phyloP scores from a whole-genome alignment of 2,888 invertebrate species.

The Eupsilia transversa region DNA sequence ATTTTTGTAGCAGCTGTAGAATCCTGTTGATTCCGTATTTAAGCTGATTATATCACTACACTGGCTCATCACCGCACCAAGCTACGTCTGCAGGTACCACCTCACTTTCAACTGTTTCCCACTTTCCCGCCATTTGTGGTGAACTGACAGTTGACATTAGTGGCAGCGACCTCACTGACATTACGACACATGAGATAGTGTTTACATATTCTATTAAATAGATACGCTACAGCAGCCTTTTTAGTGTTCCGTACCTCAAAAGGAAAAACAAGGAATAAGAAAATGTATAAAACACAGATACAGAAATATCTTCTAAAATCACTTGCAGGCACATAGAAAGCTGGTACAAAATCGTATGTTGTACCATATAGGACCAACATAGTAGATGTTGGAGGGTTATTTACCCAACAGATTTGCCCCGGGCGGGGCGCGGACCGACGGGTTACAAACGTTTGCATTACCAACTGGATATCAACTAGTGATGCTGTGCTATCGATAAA shows the following conservation, averaged over 20 bases:
- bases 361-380: slow-evolving; percentile 50
- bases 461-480: slow-evolving; percentile 86
- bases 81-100: no score
- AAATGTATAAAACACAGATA: background rate
- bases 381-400: slow-evolving; percentile 74
- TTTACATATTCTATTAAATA: no score
- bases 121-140: no score
- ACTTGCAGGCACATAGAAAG: slow-evolving; percentile 38
- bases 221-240: no score
- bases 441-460: slow-evolving; percentile 88
- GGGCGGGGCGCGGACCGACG: slow-evolving; percentile 81
- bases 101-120: no score
- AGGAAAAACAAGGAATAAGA: background rate
- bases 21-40: no score
- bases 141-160: no score
- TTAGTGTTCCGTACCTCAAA: no score
- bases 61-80: no score
- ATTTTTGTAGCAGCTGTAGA: background rate
- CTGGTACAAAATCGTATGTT: slow-evolving; percentile 57
- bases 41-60: no score
- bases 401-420: slow-evolving; percentile 83
- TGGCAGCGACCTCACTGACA: no score
- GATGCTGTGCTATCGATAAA: slow-evolving; percentile 55
- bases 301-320: slow-evolving; percentile 35
- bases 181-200: no score